phyloP scores from a whole-genome alignment of 2,888 invertebrate species.

The Pyrochroa serraticornis region DNA sequence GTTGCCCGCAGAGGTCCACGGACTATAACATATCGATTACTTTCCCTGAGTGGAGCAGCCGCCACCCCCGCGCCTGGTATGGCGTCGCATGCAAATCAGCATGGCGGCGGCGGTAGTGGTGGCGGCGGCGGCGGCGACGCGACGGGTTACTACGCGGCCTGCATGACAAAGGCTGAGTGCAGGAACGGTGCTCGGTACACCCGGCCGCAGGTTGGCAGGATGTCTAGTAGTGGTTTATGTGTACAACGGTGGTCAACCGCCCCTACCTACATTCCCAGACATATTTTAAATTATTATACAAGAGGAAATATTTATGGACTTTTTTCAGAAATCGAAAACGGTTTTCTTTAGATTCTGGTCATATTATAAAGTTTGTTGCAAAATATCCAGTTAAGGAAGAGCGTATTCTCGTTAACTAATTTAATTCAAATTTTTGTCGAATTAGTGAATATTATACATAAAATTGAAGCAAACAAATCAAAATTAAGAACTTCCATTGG shows the following conservation, averaged over 20 bases:
- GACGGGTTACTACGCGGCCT: slow-evolving; percentile 68
- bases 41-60: slow-evolving; percentile 55
- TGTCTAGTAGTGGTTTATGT: slow-evolving; percentile 30
- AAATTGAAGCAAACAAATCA: no score
- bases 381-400: no score
- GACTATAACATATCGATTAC: slow-evolving; percentile 63
- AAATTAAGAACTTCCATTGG: no score
- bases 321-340: no score
- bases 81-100: slow-evolving; percentile 69
- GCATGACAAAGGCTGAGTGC: slow-evolving; percentile 59
- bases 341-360: no score
- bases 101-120: slow-evolving; percentile 59
- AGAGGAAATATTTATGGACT: no score
- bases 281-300: no score
- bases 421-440: no score
- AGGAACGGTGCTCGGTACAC: slow-evolving; percentile 12
- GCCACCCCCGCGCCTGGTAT: slow-evolving; percentile 59
- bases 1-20: slow-evolving; percentile 26
- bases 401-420: no score
- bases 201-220: slow-evolving; percentile 30
- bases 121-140: slow-evolving; percentile 59
- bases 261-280: no score
- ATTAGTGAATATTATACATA: no score
- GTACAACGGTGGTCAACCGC: slow-evolving; percentile 6
- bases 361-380: no score